Percentiles rank a stretch among this genome's conserved stretches.
Evolutionary conservation across 2,888 invertebrate species (phyloP).

Genomic region (Diogma glabrata): DNA sequence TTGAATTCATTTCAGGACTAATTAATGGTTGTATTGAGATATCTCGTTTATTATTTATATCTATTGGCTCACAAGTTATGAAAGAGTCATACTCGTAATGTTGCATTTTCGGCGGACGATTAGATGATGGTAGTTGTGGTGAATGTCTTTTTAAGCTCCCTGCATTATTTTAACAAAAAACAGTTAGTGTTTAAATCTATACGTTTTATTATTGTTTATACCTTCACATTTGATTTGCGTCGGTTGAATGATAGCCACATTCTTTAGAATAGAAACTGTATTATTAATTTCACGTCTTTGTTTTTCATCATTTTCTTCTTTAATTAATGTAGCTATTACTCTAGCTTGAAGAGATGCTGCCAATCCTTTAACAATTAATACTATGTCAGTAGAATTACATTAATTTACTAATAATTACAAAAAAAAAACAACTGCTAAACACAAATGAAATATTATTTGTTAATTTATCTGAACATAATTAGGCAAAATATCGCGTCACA

Average conservation of each 20-base stretch:
- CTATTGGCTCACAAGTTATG: not conserved
- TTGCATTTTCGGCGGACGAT: conserved; percentile 36
- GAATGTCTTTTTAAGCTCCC: conserved; percentile 40
- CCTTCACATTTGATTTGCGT: conserved; percentile 21
- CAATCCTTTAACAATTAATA: too few species aligned
- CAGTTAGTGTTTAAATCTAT: too few species aligned
- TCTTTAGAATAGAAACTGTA: conserved; percentile 16
- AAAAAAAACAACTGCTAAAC: too few species aligned
- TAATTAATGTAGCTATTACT: conserved; percentile 53
- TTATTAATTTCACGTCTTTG: conserved; percentile 29
- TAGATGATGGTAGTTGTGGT: conserved; percentile 39
- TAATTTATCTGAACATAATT: too few species aligned
- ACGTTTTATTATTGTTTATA: conserved; percentile 11
- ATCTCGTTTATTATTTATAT: conserved; percentile 14
- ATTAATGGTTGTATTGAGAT: conserved; percentile 38
- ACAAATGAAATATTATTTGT: too few species aligned
- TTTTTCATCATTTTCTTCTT: conserved; percentile 38
- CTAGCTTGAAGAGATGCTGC: conserved; percentile 75
- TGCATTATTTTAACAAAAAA: conserved; percentile 17
- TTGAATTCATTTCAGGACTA: conserved; percentile 56
- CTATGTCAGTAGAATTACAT: too few species aligned
- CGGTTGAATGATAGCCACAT: conserved; percentile 14
- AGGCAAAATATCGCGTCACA: too few species aligned
- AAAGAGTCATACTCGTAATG: conserved; percentile 23
- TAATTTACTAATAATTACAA: too few species aligned